These are phyloP conservation scores for Philopotamus ludificatus DNA, from an alignment of 1,140 invertebrate genomes.

Conservation along the genomic window DNA sequence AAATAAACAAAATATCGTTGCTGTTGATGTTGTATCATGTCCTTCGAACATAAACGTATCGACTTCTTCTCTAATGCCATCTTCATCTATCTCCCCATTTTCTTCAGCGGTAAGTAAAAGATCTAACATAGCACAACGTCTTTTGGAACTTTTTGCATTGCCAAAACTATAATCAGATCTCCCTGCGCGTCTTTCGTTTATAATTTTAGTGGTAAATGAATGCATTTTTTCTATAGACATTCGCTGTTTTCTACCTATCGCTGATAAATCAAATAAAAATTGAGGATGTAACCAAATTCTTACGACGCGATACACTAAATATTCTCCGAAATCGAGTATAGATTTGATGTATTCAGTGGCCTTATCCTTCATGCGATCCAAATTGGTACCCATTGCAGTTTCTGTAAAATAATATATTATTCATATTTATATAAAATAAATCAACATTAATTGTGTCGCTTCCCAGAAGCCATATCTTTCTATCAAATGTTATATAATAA, in stretches of 20 bases:
- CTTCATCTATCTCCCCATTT: conserved; percentile 57
- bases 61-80: conserved; percentile 78
- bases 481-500: too few species aligned
- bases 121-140: conserved; percentile 46
- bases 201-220: conserved; percentile 45
- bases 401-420: conserved; percentile 14
- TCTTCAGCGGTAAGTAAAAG: conserved; percentile 61
- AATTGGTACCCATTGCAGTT: conserved; percentile 49
- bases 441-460: too few species aligned
- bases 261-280: conserved; percentile 41
- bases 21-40: conserved; percentile 44
- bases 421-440: too few species aligned
- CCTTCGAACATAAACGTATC: conserved; percentile 80
- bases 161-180: conserved; percentile 43
- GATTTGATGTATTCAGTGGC: conserved; percentile 47
- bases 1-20: conserved; percentile 40
- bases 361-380: conserved; percentile 40
- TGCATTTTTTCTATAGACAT: conserved; percentile 43
- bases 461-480: too few species aligned
- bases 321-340: conserved; percentile 47
- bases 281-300: conserved; percentile 44
- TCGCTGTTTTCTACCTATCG: conserved; percentile 38
- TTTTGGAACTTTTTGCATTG: too few species aligned
- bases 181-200: conserved; percentile 42
- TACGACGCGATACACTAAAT: conserved; percentile 46